A percentile compares a stretch with the other conserved stretches of the same genome.
Conservation (phyloP, 2,797 vertebrate species). For the Pseudochaenichthys georgianus region DNA sequence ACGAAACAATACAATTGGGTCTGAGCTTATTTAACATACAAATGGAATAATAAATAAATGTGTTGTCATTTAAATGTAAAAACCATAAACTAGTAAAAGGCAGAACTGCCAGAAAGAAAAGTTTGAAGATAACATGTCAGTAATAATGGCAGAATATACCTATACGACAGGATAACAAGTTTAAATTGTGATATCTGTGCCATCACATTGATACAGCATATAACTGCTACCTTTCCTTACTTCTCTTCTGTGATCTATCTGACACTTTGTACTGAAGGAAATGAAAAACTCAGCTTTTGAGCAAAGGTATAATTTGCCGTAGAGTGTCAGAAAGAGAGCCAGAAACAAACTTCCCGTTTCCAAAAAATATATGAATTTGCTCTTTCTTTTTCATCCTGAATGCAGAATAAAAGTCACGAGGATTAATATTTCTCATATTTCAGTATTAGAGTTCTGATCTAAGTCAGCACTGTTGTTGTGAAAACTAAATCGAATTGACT, state of each 20-base stretch:
- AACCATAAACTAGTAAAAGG: not conserved
- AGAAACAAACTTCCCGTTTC: constrained; percentile 6
- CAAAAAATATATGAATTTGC: not conserved
- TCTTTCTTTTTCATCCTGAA: constrained; percentile 3
- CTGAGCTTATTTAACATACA: not conserved
- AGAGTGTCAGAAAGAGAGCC: constrained; percentile 11
- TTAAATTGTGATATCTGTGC: not conserved
- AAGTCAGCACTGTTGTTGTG: constrained; percentile 15
- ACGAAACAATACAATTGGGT: not conserved
- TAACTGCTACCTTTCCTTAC: constrained; percentile 49
- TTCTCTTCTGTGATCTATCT: constrained; percentile 57
- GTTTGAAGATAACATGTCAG: not conserved
- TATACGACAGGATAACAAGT: not conserved
- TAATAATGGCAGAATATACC: not conserved
- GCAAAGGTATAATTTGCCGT: constrained; percentile 26
- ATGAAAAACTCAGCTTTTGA: constrained; percentile 60
- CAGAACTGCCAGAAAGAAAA: not conserved
- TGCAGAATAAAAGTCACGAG: constrained; percentile 25
- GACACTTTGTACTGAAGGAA: constrained; percentile 64
- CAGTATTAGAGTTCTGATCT: constrained; percentile 4
- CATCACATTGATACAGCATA: not conserved
- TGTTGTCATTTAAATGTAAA: not conserved
- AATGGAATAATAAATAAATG: not conserved
- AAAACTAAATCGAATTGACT: not conserved
- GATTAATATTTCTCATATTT: constrained; percentile 29